Conservation (phyloP, 2,888 invertebrate species). For the Cremastinae sp. region DNA sequence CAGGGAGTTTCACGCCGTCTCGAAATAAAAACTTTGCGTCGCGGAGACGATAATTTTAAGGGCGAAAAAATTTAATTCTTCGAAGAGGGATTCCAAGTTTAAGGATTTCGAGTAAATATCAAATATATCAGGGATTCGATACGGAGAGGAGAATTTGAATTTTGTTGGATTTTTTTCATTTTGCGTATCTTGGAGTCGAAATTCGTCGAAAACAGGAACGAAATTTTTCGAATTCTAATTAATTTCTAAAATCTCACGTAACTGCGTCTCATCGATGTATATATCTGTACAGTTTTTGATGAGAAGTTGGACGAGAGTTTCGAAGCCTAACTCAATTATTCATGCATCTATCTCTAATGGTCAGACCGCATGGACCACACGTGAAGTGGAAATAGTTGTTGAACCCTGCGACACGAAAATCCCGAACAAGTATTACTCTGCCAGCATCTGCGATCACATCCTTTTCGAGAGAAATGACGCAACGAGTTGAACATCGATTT, state of each 20-base stretch:
- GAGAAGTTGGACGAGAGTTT: slow-evolving; percentile 60
- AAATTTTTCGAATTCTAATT: slow-evolving; percentile 63
- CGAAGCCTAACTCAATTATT: slow-evolving; percentile 66
- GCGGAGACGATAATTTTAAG: neutral
- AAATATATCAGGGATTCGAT: too few relatives aligned
- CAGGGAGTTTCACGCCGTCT: slow-evolving; percentile 3
- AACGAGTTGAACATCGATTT: slow-evolving; percentile 16
- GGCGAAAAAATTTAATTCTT: neutral
- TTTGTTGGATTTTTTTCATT: too few relatives aligned
- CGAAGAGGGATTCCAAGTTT: neutral
- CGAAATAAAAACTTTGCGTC: slow-evolving; percentile 1
- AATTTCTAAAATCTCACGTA: slow-evolving; percentile 61
- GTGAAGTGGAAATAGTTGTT: slow-evolving; percentile 69
- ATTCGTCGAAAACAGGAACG: slow-evolving; percentile 58
- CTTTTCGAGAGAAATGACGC: slow-evolving; percentile 4
- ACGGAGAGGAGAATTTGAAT: too few relatives aligned
- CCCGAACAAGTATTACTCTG: slow-evolving; percentile 50
- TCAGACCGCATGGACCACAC: slow-evolving; percentile 65
- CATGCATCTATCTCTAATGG: slow-evolving; percentile 66
- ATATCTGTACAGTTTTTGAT: slow-evolving; percentile 33
- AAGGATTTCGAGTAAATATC: neutral
- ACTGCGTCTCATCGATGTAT: slow-evolving; percentile 8
- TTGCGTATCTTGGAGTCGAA: too few relatives aligned
- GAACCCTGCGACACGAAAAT: slow-evolving; percentile 57
- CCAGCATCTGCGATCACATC: slow-evolving; percentile 39